Evolutionary conservation across 1,140 invertebrate species (phyloP), one percentile per base, ranked within the genome.

Genomic region (Caenorhabditis tropicalis): DNA sequence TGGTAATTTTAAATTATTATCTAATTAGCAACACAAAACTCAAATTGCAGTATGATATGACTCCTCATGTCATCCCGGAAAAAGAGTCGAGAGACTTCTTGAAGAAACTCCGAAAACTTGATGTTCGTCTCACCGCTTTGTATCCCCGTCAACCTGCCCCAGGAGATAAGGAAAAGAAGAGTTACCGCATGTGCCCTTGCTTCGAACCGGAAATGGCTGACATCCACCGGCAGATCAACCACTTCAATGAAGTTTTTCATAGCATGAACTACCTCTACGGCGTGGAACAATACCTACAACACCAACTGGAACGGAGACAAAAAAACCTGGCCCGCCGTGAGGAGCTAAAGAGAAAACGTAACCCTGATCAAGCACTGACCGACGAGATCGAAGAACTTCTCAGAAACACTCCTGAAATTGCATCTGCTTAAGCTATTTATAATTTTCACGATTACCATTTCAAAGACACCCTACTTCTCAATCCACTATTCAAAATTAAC

Each of bases 151-250:
- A 29, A 27, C 65, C 65, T 12, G 65, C 65, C 15, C 65, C 65
- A 9, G 65, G 65, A 74, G 65, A 74, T 36, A 39, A 39, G 12
- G n/a, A 74, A 2, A 74, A 74, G n/a, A 74, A 74, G n/a, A 74
- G 65, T 36, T 74, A 43, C 21, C 65, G 65, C 6, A 74, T 74
- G 65, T 74, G 65, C 29, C 65, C 65, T 9, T 74, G 65, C 65
- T 74, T 46, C 15, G 65, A 74, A 31, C 65, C 65, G 12, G 65
- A 74, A 27, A 43, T 74, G 33, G 36, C 43, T 1, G 65, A 74
- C 36, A 74, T 74, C 16, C 36, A 74, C 10, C 4, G n/a, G 6
- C 36, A 43, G 19, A 15, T 74, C 19, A 21, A 36, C 24, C 31
- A 36, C 29, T 65, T 36, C 24, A 21, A 33, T 1, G 9, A 19